These are phyloP conservation scores for Antechinus stuartii DNA, from an alignment of 2,113 vertebrate genomes.

Conservation along the genomic window DNA sequence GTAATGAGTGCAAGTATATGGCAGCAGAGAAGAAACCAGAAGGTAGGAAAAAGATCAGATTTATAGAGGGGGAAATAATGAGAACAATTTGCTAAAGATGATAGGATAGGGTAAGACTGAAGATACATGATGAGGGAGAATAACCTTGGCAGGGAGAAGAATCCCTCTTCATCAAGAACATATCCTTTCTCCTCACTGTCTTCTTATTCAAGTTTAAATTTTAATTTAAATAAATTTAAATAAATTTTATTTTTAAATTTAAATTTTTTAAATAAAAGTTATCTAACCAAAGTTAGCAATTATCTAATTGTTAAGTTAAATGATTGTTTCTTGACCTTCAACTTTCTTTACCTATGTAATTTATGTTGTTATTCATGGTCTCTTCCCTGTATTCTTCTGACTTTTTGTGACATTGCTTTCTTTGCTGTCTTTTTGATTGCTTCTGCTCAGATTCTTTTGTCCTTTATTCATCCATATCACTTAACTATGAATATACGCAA, in stretches of 20 bases:
- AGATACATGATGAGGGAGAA: background rate
- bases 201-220: background rate
- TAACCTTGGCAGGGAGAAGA: background rate
- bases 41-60: background rate
- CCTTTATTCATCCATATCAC: background rate
- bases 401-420: background rate
- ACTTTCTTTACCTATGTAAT: background rate
- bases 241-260: too few species aligned
- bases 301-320: background rate
- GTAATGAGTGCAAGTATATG: background rate
- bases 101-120: background rate
- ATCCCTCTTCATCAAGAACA: background rate
- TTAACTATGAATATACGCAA: background rate
- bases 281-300: background rate
- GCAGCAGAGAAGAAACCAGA: background rate
- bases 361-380: background rate
- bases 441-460: background rate
- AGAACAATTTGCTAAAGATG: background rate
- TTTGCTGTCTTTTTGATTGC: background rate
- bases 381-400: background rate
- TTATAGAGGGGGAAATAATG: background rate
- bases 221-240: too few species aligned
- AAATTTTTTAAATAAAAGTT: background rate
- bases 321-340: background rate
- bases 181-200: background rate